These are phyloP conservation scores for Prochilodus magdalenae DNA, from an alignment of 2,113 vertebrate genomes.

Conservation along the genomic window DNA sequence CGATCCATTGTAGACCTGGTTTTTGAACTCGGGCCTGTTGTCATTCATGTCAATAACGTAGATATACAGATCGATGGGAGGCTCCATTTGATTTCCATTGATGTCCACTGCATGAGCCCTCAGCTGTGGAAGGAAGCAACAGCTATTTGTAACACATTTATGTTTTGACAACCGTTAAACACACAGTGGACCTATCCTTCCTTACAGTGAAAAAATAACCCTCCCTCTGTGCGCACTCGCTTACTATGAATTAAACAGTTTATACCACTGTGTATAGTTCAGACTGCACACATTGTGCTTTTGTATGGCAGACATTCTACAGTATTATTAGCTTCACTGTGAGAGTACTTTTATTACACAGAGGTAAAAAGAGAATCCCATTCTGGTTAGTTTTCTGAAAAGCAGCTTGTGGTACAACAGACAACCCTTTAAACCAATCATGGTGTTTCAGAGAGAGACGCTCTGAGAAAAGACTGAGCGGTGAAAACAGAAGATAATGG, in stretches of 20 bases:
- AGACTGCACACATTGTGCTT: not conserved
- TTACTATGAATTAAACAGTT: not conserved
- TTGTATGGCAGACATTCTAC: not conserved
- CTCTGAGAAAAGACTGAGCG: conserved; percentile 40
- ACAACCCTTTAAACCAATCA: conserved; percentile 20
- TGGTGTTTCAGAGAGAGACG: conserved; percentile 3
- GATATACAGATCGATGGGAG: conserved; percentile 97
- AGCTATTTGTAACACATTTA: not conserved
- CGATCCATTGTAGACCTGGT: conserved; percentile 96
- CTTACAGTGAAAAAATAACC: not conserved
- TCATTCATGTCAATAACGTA: conserved; percentile 99
- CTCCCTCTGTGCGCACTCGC: not conserved
- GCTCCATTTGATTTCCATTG: conserved; percentile 99
- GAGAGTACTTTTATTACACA: not conserved
- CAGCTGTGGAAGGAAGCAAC: conserved; percentile 78
- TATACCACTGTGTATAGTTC: not conserved
- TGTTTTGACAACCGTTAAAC: not conserved
- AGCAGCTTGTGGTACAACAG: not conserved
- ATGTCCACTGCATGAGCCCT: conserved; percentile 96
- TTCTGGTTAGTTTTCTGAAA: conserved; percentile 31
- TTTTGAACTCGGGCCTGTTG: conserved; percentile 95
- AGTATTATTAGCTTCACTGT: not conserved
- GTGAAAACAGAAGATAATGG: not conserved
- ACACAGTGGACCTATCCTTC: not conserved
- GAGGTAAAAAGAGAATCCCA: not conserved